Conservation (phyloP, 2,797 vertebrate species). For the Bovichtus diacanthus region DNA sequence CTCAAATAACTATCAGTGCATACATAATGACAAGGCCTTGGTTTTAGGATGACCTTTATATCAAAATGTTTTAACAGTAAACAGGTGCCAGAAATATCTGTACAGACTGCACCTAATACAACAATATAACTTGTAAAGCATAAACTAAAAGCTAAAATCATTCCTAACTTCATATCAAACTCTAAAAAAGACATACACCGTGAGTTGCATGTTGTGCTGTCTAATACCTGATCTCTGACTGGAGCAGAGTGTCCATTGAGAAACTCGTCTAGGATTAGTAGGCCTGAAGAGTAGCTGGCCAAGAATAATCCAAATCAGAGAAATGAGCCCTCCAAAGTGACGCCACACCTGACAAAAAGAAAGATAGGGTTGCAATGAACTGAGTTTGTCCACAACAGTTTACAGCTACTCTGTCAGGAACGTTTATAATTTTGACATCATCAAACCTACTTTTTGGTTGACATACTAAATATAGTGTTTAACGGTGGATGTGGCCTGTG, state of each 20-base stretch:
- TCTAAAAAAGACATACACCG: slow-evolving; percentile 14
- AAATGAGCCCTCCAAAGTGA: slow-evolving; percentile 82
- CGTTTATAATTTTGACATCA: background rate
- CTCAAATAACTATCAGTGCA: background rate
- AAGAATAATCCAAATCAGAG: slow-evolving; percentile 87
- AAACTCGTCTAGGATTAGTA: slow-evolving; percentile 80
- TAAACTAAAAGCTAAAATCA: background rate
- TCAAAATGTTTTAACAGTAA: slow-evolving; percentile 22
- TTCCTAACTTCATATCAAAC: slow-evolving; percentile 4
- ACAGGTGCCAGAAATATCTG: background rate
- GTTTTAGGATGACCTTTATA: slow-evolving; percentile 15
- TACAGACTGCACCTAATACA: slow-evolving; percentile 28
- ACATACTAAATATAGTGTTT: background rate
- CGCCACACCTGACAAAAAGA: slow-evolving; percentile 84
- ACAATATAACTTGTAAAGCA: slow-evolving; percentile 18
- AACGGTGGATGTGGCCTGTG: background rate
- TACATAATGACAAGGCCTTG: slow-evolving; percentile 13
- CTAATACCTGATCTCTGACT: slow-evolving; percentile 87
- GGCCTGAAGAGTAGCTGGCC: slow-evolving; percentile 82
- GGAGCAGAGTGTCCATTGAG: slow-evolving; percentile 87
- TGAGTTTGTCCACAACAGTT: slow-evolving; percentile 22
- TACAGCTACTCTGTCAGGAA: slow-evolving; percentile 28
- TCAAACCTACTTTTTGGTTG: background rate
- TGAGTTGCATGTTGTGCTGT: slow-evolving; percentile 35
- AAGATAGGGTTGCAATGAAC: slow-evolving; percentile 62